A percentile compares a stretch with the other conserved stretches of the same genome.
These are phyloP conservation scores for Sparus aurata DNA, from an alignment of 2,797 vertebrate genomes.

Conservation along the genomic window DNA sequence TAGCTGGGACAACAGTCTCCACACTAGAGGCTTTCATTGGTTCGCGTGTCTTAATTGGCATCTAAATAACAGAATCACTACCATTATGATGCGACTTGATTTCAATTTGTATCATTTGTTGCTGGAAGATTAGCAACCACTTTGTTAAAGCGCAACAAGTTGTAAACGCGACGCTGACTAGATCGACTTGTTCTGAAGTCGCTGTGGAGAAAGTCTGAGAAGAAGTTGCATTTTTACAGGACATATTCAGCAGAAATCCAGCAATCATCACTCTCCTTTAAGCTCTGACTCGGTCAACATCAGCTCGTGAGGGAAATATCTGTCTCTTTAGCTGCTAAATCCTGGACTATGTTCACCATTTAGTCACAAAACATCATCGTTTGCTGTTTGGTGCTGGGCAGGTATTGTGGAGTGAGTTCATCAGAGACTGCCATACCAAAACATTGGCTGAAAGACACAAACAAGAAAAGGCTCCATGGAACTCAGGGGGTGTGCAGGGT, in stretches of 20 bases:
- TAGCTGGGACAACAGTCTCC: conserved; percentile 6
- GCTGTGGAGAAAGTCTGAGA: neutral
- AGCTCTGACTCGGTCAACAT: neutral
- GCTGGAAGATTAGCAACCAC: no score
- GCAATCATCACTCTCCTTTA: neutral
- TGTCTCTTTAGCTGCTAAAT: neutral
- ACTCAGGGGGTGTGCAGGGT: neutral
- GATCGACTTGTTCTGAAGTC: neutral
- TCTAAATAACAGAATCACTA: conserved; percentile 15
- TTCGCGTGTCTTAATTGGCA: conserved; percentile 21
- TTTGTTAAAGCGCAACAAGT: neutral
- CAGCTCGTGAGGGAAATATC: no score
- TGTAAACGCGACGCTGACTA: neutral
- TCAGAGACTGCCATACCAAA: neutral
- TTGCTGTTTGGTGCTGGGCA: neutral
- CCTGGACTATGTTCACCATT: neutral
- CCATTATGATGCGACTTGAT: no score
- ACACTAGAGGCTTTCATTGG: conserved; percentile 20
- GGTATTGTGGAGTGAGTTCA: neutral
- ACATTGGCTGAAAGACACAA: neutral
- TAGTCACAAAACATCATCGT: neutral
- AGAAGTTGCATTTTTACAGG: neutral
- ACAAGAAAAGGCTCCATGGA: neutral
- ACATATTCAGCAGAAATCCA: neutral
- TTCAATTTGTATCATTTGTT: no score